phyloP scores from a whole-genome alignment of 2,797 vertebrate genomes.

The Chelonia mydas region DNA sequence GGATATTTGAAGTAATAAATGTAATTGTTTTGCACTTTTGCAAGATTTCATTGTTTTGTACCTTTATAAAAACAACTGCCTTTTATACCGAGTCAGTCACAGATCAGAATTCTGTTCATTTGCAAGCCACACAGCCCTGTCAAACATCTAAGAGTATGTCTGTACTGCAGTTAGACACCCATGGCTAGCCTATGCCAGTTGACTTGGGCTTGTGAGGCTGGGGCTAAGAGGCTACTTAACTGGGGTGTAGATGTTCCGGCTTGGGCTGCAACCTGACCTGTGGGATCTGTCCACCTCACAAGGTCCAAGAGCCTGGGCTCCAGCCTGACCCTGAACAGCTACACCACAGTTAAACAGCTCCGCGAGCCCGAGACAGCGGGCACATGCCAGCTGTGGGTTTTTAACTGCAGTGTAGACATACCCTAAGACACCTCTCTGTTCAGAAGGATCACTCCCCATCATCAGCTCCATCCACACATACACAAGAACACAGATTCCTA shows the following conservation, averaged over 20 bases:
- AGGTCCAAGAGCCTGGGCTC: background rate
- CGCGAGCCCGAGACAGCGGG: fast-evolving
- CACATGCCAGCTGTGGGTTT: background rate
- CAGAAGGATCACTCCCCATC: background rate
- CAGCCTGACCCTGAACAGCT: background rate
- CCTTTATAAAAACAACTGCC: background rate
- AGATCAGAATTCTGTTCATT: background rate
- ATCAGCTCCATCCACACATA: background rate
- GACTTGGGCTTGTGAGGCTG: background rate
- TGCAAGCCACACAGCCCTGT: background rate
- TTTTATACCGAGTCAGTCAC: background rate
- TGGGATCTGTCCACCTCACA: background rate
- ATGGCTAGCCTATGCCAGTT: background rate
- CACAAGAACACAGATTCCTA: fast-evolving
- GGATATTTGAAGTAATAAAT: background rate
- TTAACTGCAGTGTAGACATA: background rate
- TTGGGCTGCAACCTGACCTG: background rate
- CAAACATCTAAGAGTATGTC: background rate
- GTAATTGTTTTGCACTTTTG: background rate
- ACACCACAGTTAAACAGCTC: background rate
- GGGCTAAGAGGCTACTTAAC: background rate
- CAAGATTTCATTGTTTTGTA: background rate
- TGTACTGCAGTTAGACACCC: background rate
- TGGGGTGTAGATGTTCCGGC: background rate
- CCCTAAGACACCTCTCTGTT: background rate